Evolutionary conservation across 2,888 invertebrate genomes (phyloP), one percentile per base, ranked within the genome.

Genomic region (Drosophila maculinotata): DNA sequence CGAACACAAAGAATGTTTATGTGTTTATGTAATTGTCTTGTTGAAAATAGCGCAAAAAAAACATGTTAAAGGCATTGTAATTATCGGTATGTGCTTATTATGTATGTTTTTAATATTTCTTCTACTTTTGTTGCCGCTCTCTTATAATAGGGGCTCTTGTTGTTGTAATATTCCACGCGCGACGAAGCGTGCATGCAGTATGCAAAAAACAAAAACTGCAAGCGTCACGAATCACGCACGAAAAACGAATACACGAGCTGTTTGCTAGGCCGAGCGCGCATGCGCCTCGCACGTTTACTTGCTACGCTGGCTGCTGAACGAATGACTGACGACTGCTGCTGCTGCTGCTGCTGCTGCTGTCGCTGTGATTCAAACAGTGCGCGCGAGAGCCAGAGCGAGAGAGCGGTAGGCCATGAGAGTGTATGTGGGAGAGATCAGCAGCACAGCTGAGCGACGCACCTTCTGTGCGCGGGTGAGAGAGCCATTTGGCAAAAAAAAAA

Each of bases 251-350:
- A 44, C 66, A 59, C 51, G 64, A 44, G 28, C 23, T 15, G 10
- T 42, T 38, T 38, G 20, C 6, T 49, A 28, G 67, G 66, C 67
- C 69, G 58, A 83, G 85, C 87, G 87, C 87, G 85, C 87, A 81
- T 71, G 85, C 87, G 87, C 75, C 68, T 68, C 69, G 71, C 79
- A 87, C 82, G 82, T 87, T 71, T 33, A 64, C 51, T 67, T 66
- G 71, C 74, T 81, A 63, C 79, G 75, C 72, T 65, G 73, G 68
- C 85, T 69, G 74, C 67, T 53, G 44, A 79, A 73, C 79, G 73
- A 86, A 83, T 83, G 78, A 76, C 36, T n/a, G n/a, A n/a, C n/a
- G n/a, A n/a, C n/a, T n/a, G n/a, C n/a, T n/a, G n/a, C n/a, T n/a
- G n/a, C n/a, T n/a, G n/a, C n/a, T n/a, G n/a, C n/a, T n/a, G n/a